phyloP scores from a whole-genome alignment of 1,140 invertebrate genomes.

The Arion vulgaris region DNA sequence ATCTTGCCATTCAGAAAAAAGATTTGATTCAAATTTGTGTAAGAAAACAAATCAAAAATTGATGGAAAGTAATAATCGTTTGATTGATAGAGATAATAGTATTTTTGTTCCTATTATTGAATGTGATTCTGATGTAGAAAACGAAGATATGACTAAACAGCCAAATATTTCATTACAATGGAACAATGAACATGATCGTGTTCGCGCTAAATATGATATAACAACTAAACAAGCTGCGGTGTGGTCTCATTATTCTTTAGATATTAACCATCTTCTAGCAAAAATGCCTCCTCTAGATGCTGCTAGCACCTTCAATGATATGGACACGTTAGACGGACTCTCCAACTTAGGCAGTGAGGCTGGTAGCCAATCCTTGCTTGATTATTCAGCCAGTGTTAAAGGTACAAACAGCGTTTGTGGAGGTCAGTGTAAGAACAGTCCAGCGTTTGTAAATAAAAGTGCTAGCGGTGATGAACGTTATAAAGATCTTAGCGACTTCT shows the following conservation, averaged over 20 bases:
- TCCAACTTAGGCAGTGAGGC: conserved; percentile 31
- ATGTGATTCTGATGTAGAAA: conserved; percentile 20
- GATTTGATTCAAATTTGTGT: neutral
- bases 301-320: neutral
- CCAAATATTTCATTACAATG: neutral
- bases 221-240: neutral
- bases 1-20: neutral
- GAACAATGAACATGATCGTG: neutral
- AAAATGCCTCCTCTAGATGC: conserved; percentile 30
- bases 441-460: neutral
- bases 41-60: neutral
- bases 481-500: conserved; percentile 16
- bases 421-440: neutral
- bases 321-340: conserved; percentile 27
- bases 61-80: neutral
- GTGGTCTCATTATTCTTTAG: conserved; percentile 22
- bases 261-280: conserved; percentile 16
- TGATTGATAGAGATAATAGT: neutral
- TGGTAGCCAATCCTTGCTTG: conserved; percentile 22
- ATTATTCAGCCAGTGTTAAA: conserved; percentile 5
- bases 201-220: neutral
- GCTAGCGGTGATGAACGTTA: neutral
- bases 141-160: neutral
- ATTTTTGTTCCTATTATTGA: conserved; percentile 22
- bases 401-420: neutral